Percentiles rank a stretch among this genome's conserved stretches.
Evolutionary conservation across 2,113 vertebrate species (phyloP).

Genomic region (Thermophis baileyi): DNA sequence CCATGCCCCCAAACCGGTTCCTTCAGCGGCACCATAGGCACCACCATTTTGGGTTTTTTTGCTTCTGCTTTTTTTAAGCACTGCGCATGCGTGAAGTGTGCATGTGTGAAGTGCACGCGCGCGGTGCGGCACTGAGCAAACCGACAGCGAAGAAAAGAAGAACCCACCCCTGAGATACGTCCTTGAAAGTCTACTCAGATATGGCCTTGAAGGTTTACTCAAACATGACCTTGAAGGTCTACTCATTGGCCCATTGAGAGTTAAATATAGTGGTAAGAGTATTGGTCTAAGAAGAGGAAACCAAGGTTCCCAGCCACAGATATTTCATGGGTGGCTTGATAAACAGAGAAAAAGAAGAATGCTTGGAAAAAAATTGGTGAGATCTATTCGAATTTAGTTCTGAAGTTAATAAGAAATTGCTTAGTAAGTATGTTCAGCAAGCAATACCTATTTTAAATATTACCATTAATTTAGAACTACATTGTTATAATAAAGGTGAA

Average conservation of each 20-base stretch:
- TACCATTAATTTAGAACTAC: not conserved
- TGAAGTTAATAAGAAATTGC: not conserved
- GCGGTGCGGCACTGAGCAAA: too few relatives aligned
- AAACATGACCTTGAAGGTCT: too few relatives aligned
- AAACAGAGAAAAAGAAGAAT: not conserved
- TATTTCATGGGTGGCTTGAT: not conserved
- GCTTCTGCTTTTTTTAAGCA: too few relatives aligned
- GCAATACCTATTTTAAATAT: not conserved
- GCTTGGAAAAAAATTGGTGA: not conserved
- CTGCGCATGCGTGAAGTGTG: too few relatives aligned
- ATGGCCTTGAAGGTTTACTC: not conserved
- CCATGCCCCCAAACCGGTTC: too few relatives aligned
- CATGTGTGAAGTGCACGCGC: too few relatives aligned
- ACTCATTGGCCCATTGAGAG: not conserved
- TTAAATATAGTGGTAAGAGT: not conserved
- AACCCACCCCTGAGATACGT: too few relatives aligned
- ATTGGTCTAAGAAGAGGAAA: not conserved
- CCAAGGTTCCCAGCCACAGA: not conserved
- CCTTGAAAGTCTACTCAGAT: not conserved
- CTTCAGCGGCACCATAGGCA: too few relatives aligned
- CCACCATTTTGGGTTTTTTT: too few relatives aligned
- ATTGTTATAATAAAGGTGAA: not conserved
- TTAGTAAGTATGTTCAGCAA: not conserved
- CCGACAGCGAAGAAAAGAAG: too few relatives aligned
- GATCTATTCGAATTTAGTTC: not conserved